Evolutionary conservation across 2,797 vertebrate genomes (phyloP).

Genomic region (Ibycter americanus): DNA sequence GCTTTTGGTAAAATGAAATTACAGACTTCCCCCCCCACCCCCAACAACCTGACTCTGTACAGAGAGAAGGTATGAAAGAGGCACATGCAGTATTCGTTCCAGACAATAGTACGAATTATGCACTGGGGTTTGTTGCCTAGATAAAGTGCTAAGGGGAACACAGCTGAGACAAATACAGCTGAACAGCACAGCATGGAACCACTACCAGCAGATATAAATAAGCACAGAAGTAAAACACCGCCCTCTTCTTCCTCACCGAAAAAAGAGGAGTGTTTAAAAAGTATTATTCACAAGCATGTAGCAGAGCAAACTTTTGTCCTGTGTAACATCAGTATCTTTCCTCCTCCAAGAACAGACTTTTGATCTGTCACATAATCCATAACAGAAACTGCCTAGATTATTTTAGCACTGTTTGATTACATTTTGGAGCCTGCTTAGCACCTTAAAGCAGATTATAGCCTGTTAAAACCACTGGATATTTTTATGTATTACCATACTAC

Average conservation of each 20-base stretch:
- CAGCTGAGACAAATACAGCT: not conserved
- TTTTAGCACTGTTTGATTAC: not conserved
- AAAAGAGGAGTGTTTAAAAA: accelerated
- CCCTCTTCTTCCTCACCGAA: not conserved
- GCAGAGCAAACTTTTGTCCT: not conserved
- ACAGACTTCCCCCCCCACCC: accelerated
- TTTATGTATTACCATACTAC: not conserved
- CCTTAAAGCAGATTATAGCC: not conserved
- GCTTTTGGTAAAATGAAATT: not conserved
- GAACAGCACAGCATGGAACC: not conserved
- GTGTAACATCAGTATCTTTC: not conserved
- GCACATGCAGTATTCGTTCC: not conserved
- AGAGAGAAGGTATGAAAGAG: not conserved
- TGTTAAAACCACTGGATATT: not conserved
- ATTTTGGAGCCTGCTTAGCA: not conserved
- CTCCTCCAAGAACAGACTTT: not conserved
- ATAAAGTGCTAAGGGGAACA: not conserved
- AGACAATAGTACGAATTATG: not conserved
- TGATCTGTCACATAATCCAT: not conserved
- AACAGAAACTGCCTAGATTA: not conserved
- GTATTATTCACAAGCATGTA: not conserved
- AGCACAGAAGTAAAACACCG: not conserved
- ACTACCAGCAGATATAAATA: not conserved
- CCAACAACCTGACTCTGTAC: not conserved
- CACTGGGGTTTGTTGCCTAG: not conserved